Base-by-base conservation (phyloP, 2,888 invertebrate genomes). In the Dynastes grantii region DNA sequence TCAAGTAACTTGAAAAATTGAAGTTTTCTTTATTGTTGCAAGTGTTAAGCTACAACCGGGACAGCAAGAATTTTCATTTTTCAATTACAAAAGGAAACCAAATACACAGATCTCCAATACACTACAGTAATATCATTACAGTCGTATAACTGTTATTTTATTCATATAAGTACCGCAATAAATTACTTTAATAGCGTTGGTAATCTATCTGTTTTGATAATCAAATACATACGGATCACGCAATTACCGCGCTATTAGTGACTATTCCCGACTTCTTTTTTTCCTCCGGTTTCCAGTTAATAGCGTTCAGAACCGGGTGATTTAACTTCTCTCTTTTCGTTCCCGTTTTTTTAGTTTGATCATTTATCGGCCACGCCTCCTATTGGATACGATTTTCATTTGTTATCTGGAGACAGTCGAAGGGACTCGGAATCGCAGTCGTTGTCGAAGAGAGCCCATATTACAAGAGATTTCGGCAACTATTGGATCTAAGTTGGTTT, bases 381-480 rank as follows among this genome's bases (percentile, higher is more conserved):
- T 81, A 82, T 82, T 84, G 85, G 85, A 85, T 85, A 84, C 84
- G 83, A 83, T 83, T 85, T 85, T 84, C 86, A 87, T 87, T 86
- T 86, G 87, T 87, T 87, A 87, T 87, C 87, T 71, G 83, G 80
- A 83, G 85, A 84, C 73, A 73, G 55, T 58, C 73, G 61, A 58
- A 16, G 73, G 73, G 58, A 73, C 58, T 58, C 73, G 73, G 85
- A 86, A 85, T 86, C 86, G 85, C 85, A 83, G 80, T 64, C 83
- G 45, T 45, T 8, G 85, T 85, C 85, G 84, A 83, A 84, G 85
- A 85, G 84, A 85, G 85, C 85, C 73, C 70, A 70, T 53, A 77
- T 87, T 86, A 87, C 86, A 87, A 85, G 85, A 86, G 87, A 87
- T 86, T 87, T 87, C 86, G 85, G 85, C 85, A 86, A 85, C 86